Evolutionary conservation across 1,140 invertebrate species (phyloP).

Genomic region (Drosophila nikananu): DNA sequence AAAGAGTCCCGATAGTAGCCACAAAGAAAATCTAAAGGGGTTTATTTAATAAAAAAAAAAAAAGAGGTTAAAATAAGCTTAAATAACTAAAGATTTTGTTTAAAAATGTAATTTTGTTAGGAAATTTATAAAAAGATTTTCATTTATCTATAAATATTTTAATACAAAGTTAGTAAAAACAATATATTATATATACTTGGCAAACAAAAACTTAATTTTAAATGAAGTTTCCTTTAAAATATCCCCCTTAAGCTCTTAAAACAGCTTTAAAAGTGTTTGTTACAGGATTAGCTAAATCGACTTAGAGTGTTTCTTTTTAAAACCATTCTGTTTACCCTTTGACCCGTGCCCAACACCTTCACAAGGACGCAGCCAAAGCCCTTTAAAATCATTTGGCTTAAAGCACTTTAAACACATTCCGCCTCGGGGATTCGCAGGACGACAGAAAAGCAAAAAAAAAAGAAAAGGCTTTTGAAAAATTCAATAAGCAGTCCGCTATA

Average conservation of each 20-base stretch:
- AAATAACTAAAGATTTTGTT: background rate
- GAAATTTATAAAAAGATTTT: too few relatives aligned
- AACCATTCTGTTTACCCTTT: background rate
- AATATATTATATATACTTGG: too few relatives aligned
- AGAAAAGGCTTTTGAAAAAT: slow-evolving; percentile 71
- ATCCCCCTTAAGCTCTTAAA: background rate
- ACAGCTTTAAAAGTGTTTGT: background rate
- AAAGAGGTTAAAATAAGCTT: background rate
- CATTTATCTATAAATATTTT: too few relatives aligned
- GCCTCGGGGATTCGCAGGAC: slow-evolving; percentile 9
- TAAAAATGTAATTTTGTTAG: too few relatives aligned
- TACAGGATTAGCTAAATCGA: background rate
- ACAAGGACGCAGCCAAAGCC: background rate
- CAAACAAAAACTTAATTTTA: too few relatives aligned
- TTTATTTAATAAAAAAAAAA: too few relatives aligned
- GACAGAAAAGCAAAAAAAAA: slow-evolving; percentile 1
- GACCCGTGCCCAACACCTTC: background rate
- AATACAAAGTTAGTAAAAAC: too few relatives aligned
- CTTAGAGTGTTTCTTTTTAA: background rate
- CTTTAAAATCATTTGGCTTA: slow-evolving; percentile 51
- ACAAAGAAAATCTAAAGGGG: background rate
- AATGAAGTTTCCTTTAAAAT: background rate
- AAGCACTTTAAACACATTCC: slow-evolving; percentile 38
- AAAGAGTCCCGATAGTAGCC: background rate
- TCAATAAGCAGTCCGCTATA: slow-evolving; percentile 67